phyloP scores from a whole-genome alignment of 2,113 vertebrate genomes.

The Dasyurus viverrinus region DNA sequence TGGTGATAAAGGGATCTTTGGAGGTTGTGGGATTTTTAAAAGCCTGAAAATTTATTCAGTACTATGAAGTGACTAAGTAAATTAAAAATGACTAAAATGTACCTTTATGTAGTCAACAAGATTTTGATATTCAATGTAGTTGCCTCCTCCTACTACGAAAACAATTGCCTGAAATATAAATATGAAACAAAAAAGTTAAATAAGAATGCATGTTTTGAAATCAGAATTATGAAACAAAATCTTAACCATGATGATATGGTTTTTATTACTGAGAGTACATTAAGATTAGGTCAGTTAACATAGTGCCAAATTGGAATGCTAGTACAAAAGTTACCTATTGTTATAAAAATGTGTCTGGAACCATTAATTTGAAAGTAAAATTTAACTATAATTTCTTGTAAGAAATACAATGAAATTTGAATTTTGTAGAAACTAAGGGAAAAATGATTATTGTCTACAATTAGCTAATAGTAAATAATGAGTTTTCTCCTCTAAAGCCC shows the following conservation, averaged over 20 bases:
- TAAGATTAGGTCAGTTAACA: not conserved
- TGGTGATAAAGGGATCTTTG: not conserved
- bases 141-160: conserved; percentile 97
- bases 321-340: not conserved
- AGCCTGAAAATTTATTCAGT: not conserved
- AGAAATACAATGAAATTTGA: conserved; percentile 10
- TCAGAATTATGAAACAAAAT: conserved; percentile 5
- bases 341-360: not conserved
- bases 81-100: not conserved
- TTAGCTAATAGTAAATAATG: conserved; percentile 33
- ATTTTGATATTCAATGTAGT: conserved; percentile 99
- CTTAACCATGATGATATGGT: not conserved
- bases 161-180: conserved; percentile 92
- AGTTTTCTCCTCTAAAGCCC: not conserved
- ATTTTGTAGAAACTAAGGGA: conserved; percentile 25
- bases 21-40: not conserved
- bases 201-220: not conserved
- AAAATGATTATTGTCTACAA: conserved; percentile 34
- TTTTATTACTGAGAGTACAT: conserved; percentile 4
- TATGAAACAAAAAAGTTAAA: conserved; percentile 39
- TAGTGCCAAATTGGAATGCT: not conserved
- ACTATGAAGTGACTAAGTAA: not conserved
- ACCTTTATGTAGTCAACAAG: conserved; percentile 97
- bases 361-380: conserved; percentile 13
- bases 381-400: conserved; percentile 33